A percentile compares a stretch with the other conserved stretches of the same genome.
Conservation (phyloP, 2,888 invertebrate genomes). For the Scaptodrosophila latifasciaeformis region DNA sequence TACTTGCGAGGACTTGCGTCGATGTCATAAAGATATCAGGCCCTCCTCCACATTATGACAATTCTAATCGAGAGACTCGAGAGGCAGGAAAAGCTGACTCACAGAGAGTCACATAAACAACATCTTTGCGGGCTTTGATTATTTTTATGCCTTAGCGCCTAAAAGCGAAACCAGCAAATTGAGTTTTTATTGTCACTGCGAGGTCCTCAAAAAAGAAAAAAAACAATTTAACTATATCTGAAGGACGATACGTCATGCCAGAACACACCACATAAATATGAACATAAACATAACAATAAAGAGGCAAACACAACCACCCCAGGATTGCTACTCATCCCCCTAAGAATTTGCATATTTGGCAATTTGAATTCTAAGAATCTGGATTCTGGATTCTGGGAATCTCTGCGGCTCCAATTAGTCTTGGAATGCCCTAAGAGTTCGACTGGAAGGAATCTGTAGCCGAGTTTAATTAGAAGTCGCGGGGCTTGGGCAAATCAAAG, state of each 20-base stretch:
- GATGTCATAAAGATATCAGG: slow-evolving; percentile 32
- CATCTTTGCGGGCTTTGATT: slow-evolving; percentile 38
- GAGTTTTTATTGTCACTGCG: slow-evolving; percentile 41
- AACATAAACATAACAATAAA: slow-evolving; percentile 39
- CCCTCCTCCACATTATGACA: slow-evolving; percentile 45
- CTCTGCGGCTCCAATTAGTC: too few species aligned
- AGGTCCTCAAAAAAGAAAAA: slow-evolving; percentile 16
- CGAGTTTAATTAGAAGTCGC: slow-evolving; percentile 31
- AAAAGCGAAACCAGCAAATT: slow-evolving; percentile 34
- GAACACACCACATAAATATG: slow-evolving; percentile 8
- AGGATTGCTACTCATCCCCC: slow-evolving; percentile 2
- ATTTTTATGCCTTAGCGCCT: slow-evolving; percentile 52
- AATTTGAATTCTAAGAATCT: too few species aligned
- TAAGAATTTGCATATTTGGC: slow-evolving; percentile 46
- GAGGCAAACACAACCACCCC: slow-evolving; percentile 29
- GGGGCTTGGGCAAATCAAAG: slow-evolving; percentile 35
- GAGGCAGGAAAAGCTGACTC: slow-evolving; percentile 40
- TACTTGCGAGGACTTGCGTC: neutral
- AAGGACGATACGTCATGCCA: slow-evolving; percentile 59
- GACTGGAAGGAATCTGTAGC: too few species aligned
- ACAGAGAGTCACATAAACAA: slow-evolving; percentile 32
- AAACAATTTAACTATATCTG: slow-evolving; percentile 70
- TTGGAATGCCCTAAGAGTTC: too few species aligned
- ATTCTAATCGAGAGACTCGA: slow-evolving; percentile 48
- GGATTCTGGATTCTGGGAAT: too few species aligned